Base-by-base conservation (phyloP, 1,140 invertebrate species). In the Periplaneta americana region DNA sequence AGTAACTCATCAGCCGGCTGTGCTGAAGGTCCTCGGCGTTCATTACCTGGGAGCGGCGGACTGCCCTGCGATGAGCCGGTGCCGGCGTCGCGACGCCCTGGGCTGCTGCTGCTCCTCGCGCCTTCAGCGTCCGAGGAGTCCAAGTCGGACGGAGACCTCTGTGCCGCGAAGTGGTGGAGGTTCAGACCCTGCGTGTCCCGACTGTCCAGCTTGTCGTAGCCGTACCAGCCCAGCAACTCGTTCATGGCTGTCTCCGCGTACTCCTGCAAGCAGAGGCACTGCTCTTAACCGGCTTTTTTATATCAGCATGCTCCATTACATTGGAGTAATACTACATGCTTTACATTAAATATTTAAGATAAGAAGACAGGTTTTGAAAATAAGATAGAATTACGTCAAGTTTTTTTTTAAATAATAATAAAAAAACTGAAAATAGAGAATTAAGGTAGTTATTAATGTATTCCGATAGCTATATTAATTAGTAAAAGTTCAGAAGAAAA, bases 141-240 rank as follows among this genome's bases (percentile, higher is more conserved):
- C 2, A 86, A 48, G 86, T 85, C 80, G 81, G 78, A 86, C 84
- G 37, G 83, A 84, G 48, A 85, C 79, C 39, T 83, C 84, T 39
- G 82, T 84, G 85, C 82, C 83, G 34, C 80, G 75, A 82, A 81
- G 33, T 82, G 84, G 66, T 82, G 85, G n/a, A 83, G 84, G 80
- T 84, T 80, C 78, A 83, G 78, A 85, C 31, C 86, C 83, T 83
- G 86, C 81, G 88, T 88, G 48, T 86, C 88, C 84, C 88, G 85
- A 84, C 89, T 89, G 87, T 92, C 91, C 31, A 93, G 90, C 84
- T 93, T 93, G 83, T 94, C 95, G 86, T 96, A 97, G 1, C 96
- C 96, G 87, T 97, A 97, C 94, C 95, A 96, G 57, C 96, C 95
- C 15, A 97, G 89, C 79, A 97, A 89, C 86, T 97, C 96, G 85